Evolutionary conservation across 2,113 vertebrate genomes (phyloP), one percentile per base, ranked within the genome.

Genomic region (Clinocottus analis): DNA sequence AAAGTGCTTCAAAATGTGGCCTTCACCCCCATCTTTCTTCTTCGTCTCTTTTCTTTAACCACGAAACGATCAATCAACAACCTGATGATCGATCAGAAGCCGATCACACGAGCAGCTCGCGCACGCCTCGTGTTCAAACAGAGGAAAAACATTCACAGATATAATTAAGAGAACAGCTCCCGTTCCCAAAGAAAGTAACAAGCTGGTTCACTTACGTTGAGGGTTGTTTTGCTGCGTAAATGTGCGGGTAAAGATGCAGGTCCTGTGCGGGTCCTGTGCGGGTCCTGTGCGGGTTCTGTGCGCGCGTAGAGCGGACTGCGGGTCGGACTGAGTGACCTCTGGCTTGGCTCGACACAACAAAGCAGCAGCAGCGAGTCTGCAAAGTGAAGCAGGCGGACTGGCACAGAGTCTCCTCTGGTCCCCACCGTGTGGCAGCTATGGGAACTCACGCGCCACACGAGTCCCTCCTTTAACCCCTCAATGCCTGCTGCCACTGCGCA

Each of bases 391-490:
- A 14, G n/a, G 9, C 12, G 51, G 45, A 49, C 45, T 0, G 19
- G 45, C 17, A 49, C 21, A 53, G n/a, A 11, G 23, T 9, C 23
- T 56, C 53, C 53, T 56, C 53, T 5, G 11, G 11, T 13, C 23
- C 53, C 47, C 14, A 45, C 47, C 47, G 7, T n/a, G 47, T 3
- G 47, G 47, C 47, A 21, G 47, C 17, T 45, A 68, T 56, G 75
- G 16, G 33, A 33, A 33, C 33, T 33, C 33, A 33, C 33, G 33
- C 3, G 33, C 33, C 33, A 6, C 33, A 33, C 4, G 2, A 33
- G 33, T 33, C 33, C 51, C 43, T 10, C 11, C n/a, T 25, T 82
- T 82, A 86, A 86, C 86, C 60, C 80, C n/a, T 58, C 6, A 79
- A 66, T 14, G 72, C 67, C 33, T 35, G 4, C 5, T 37, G 35